Conservation (phyloP, 1,140 invertebrate genomes). For the Tetragnatha versicolor region DNA sequence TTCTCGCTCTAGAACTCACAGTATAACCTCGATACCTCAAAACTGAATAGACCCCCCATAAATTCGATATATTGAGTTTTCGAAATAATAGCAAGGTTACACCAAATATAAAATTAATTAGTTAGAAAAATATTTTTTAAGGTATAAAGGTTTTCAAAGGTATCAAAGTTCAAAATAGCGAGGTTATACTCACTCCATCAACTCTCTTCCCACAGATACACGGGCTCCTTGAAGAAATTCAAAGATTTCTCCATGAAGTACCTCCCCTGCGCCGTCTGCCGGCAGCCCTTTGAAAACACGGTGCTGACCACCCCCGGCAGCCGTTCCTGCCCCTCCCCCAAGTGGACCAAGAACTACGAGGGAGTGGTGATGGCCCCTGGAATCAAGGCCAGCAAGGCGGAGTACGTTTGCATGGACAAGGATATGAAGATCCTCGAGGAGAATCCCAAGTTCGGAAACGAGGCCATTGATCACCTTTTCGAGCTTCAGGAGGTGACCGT, state of each 20-base stretch:
- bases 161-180: too few species aligned
- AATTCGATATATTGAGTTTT: too few species aligned
- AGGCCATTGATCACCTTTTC: not conserved
- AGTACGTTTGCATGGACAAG: not conserved
- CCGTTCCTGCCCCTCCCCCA: not conserved
- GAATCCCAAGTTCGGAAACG: not conserved
- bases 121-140: too few species aligned
- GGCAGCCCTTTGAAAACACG: not conserved
- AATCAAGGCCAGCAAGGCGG: not conserved
- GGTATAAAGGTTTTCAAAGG: too few species aligned
- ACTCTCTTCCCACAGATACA: not conserved
- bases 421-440: not conserved
- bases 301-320: not conserved
- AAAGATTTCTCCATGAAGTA: not conserved
- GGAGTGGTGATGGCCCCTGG: conserved; percentile 6
- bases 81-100: too few species aligned
- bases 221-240: not conserved
- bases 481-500: not conserved
- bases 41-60: too few species aligned
- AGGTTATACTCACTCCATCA: too few species aligned
- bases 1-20: too few species aligned
- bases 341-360: conserved; percentile 20
- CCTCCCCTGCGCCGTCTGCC: not conserved
- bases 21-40: too few species aligned
- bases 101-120: too few species aligned